phyloP scores from a whole-genome alignment of 2,888 invertebrate species.

The Monopis laevigella region DNA sequence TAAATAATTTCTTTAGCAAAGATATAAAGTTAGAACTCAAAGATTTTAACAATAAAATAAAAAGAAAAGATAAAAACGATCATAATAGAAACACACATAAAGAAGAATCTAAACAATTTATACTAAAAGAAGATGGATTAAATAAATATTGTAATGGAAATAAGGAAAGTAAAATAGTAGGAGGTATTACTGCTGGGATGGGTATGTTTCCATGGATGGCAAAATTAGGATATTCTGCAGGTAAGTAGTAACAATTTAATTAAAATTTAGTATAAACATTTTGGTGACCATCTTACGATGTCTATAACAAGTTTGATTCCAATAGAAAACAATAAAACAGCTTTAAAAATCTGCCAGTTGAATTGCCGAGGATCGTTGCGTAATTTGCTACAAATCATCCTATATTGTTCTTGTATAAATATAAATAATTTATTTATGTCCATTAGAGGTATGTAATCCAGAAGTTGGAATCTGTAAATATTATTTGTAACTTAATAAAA shows the following conservation, averaged over 20 bases:
- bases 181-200: conserved; percentile 65
- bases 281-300: conserved; percentile 18
- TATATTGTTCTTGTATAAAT: too few species aligned
- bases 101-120: not conserved
- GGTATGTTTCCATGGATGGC: conserved; percentile 73
- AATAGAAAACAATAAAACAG: conserved; percentile 28
- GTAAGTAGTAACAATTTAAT: not conserved
- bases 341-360: conserved; percentile 32
- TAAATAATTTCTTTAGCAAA: not conserved
- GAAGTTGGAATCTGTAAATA: too few species aligned
- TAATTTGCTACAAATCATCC: too few species aligned
- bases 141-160: conserved; percentile 40
- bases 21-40: not conserved
- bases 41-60: not conserved
- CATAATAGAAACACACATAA: too few species aligned
- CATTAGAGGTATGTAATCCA: too few species aligned
- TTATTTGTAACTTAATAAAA: too few species aligned
- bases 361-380: conserved; percentile 23
- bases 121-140: conserved; percentile 12
- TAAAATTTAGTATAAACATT: not conserved
- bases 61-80: not conserved
- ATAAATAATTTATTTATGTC: too few species aligned
- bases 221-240: conserved; percentile 60
- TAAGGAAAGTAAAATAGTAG: conserved; percentile 68
- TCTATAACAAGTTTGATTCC: conserved; percentile 36